phyloP scores from a whole-genome alignment of 2,113 vertebrate species.

The Pogona vitticeps region DNA sequence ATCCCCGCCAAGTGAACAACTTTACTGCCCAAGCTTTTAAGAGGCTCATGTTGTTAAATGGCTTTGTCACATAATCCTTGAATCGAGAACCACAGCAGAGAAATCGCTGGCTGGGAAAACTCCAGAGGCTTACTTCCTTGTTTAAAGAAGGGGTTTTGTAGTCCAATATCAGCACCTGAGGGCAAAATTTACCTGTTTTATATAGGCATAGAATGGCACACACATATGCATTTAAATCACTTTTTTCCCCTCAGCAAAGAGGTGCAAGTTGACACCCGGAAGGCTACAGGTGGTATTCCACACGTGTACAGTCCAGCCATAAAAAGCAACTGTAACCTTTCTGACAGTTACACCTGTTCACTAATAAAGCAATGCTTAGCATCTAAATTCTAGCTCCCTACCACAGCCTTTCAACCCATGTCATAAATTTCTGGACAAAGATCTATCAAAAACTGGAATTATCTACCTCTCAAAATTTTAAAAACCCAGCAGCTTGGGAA shows the following conservation, averaged over 20 bases:
- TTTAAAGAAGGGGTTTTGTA: not conserved
- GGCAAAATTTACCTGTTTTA: not conserved
- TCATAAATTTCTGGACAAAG: too few relatives aligned
- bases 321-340: too few relatives aligned
- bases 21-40: slow-evolving; percentile 41
- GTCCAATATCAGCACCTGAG: too few relatives aligned
- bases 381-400: not conserved
- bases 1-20: slow-evolving; percentile 43
- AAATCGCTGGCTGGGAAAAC: slow-evolving; percentile 16
- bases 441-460: too few relatives aligned
- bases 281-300: not conserved
- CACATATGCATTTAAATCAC: not conserved
- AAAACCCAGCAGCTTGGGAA: too few relatives aligned
- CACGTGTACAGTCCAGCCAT: not conserved
- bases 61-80: slow-evolving; percentile 26
- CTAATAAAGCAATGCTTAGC: not conserved
- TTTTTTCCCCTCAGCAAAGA: not conserved
- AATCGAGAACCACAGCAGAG: slow-evolving; percentile 27
- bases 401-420: not conserved
- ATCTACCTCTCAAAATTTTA: too few relatives aligned
- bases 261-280: not conserved
- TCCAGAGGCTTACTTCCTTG: slow-evolving; percentile 15
- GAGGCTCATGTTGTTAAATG: slow-evolving; percentile 36
- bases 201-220: not conserved
- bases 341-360: not conserved